Evolutionary conservation across 2,113 vertebrate species (phyloP), one percentile per base, ranked within the genome.

Genomic region (Nasalis larvatus): DNA sequence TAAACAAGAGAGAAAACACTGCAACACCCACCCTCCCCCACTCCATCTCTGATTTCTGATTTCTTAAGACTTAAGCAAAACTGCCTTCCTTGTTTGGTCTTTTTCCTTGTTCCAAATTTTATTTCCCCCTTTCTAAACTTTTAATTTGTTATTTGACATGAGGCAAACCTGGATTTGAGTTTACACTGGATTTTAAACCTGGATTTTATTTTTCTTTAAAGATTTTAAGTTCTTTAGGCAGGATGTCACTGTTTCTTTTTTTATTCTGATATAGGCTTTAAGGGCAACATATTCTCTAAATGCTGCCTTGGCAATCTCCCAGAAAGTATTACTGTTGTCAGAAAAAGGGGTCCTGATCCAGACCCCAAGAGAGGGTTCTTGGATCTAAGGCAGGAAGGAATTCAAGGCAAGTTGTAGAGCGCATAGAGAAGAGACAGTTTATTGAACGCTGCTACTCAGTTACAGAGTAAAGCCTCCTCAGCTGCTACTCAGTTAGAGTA

Each of bases 41-140:
- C 32, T 69, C 21, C 60, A 30, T 63, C 60, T 63, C 27, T 63
- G 27, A 63, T 63, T 63, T 30, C n/a, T 86, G 66, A 78, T 80
- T 73, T 96, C 96, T 71, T n/a, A 84, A 91, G 42, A 49, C 60
- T 87, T 88, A 97, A 93, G 52, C 94, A 89, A 91, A 93, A 77
- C 35, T 74, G 12, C 27, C 37, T 92, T 86, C 18, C 68, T 45
- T 84, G 1, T 69, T 80, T 69, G 49, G 60, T 30, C 25, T 60
- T 21, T 45, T 69, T 23, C 32, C 37, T 88, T 54, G 42, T 25
- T 90, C 16, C 49, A 89, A 86, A 86, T 86, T 93, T 91, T 82
- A 85, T 93, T 95, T 95, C 23, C 25, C 27, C 9, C 42, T 92
- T 84, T 16, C 37, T 94, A 97, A 92, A 74, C 52, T 95, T 95